Evolutionary conservation across 2,113 vertebrate species (phyloP).

Genomic region (Vidua macroura): DNA sequence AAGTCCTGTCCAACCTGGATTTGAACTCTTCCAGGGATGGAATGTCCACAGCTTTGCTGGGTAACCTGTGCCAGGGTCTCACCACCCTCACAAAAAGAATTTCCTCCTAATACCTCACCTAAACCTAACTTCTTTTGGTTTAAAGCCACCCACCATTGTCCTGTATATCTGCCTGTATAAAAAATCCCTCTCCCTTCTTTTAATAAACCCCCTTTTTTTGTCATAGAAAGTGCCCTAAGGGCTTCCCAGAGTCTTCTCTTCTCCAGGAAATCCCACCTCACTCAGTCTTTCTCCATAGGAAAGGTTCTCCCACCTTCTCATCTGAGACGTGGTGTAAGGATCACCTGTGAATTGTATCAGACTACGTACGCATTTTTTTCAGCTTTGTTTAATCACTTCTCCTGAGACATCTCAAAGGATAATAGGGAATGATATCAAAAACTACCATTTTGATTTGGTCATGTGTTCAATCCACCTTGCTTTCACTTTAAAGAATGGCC

Average conservation of each 20-base stretch:
- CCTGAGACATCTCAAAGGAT: rapidly evolving
- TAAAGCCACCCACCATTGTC: not conserved
- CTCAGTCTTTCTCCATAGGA: not conserved
- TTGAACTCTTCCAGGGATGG: not conserved
- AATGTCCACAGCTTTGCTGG: not conserved
- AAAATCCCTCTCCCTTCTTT: not conserved
- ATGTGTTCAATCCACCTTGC: not conserved
- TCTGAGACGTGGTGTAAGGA: not conserved
- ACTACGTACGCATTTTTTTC: not conserved
- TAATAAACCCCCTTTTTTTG: rapidly evolving
- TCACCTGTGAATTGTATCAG: not conserved
- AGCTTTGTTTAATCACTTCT: not conserved
- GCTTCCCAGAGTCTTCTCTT: not conserved
- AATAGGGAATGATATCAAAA: not conserved
- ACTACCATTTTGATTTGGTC: not conserved
- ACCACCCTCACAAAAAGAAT: not conserved
- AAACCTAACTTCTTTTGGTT: not conserved
- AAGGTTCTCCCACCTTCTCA: not conserved
- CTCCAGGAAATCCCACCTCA: not conserved
- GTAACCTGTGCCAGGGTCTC: not conserved
- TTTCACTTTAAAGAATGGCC: not conserved
- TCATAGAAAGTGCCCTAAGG: not conserved
- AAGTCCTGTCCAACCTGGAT: not conserved
- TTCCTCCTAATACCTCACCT: not conserved
- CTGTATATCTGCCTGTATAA: not conserved